These are phyloP conservation scores for Epicampocera succincta DNA, from an alignment of 2,888 invertebrate species.

Conservation along the genomic window DNA sequence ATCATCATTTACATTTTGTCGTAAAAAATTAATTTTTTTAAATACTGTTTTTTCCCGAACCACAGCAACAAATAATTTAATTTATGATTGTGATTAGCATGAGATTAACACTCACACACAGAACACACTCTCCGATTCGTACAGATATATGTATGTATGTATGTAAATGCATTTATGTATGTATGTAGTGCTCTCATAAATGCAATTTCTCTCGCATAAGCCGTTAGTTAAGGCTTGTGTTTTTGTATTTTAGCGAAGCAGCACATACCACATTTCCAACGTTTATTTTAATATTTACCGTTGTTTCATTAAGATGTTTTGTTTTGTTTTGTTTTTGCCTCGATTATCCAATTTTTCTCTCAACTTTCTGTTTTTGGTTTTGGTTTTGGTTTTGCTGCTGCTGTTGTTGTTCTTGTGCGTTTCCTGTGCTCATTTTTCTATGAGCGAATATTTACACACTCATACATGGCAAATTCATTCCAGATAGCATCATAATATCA, in stretches of 20 bases:
- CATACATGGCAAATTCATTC: slow-evolving; percentile 22
- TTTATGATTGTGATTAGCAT: slow-evolving; percentile 57
- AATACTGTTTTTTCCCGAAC: slow-evolving; percentile 11
- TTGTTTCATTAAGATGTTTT: slow-evolving; percentile 15
- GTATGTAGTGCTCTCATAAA: too few species aligned
- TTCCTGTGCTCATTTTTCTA: slow-evolving; percentile 44
- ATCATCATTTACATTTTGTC: not conserved
- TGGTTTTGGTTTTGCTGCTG: too few species aligned
- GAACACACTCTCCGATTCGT: too few species aligned
- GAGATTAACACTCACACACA: slow-evolving; percentile 46
- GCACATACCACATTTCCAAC: slow-evolving; percentile 28
- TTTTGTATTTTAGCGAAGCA: not conserved
- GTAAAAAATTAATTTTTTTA: not conserved
- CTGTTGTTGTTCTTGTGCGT: slow-evolving; percentile 18
- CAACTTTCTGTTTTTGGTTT: not conserved
- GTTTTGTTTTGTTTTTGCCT: slow-evolving; percentile 19
- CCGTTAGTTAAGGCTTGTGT: not conserved
- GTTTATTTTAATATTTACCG: slow-evolving; percentile 57
- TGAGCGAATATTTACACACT: slow-evolving; percentile 23
- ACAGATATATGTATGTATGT: too few species aligned
- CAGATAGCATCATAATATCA: slow-evolving; percentile 64
- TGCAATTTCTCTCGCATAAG: too few species aligned
- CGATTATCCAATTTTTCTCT: slow-evolving; percentile 44
- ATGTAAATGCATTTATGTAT: too few species aligned
- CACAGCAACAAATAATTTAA: slow-evolving; percentile 51